phyloP scores from a whole-genome alignment of 2,888 invertebrate genomes.

The Chrysotoxum bicinctum region DNA sequence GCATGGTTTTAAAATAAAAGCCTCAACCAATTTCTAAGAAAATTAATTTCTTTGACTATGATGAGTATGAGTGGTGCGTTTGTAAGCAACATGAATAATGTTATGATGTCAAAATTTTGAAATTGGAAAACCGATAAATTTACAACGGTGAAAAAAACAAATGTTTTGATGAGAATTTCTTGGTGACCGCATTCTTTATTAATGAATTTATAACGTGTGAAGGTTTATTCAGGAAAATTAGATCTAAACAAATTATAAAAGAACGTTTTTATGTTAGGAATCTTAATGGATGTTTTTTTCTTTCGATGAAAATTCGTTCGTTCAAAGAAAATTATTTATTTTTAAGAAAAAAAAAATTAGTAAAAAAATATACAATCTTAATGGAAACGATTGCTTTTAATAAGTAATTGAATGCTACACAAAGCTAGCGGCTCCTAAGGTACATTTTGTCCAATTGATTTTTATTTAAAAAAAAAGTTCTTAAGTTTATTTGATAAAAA shows the following conservation, averaged over 20 bases:
- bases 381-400: too few relatives aligned
- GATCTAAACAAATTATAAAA: background rate
- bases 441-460: too few relatives aligned
- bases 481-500: too few relatives aligned
- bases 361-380: too few relatives aligned
- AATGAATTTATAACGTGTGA: slow-evolving; percentile 1
- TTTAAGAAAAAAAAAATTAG: too few relatives aligned
- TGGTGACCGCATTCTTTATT: slow-evolving; percentile 1
- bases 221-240: background rate
- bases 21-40: background rate
- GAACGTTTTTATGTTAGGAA: background rate
- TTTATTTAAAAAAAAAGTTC: too few relatives aligned
- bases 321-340: background rate
- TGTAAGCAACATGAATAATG: background rate
- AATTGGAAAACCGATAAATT: background rate
- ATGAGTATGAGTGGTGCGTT: background rate
- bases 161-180: background rate
- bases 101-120: background rate
- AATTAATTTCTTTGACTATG: too few relatives aligned
- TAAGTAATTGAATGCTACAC: too few relatives aligned
- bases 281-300: too few relatives aligned
- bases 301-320: background rate
- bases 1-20: slow-evolving; percentile 8
- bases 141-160: background rate
- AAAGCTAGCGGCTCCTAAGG: too few relatives aligned